Percentiles rank a stretch among this genome's conserved stretches.
Evolutionary conservation across 2,888 invertebrate species (phyloP).

Genomic region (Drosophila austrosaltans): DNA sequence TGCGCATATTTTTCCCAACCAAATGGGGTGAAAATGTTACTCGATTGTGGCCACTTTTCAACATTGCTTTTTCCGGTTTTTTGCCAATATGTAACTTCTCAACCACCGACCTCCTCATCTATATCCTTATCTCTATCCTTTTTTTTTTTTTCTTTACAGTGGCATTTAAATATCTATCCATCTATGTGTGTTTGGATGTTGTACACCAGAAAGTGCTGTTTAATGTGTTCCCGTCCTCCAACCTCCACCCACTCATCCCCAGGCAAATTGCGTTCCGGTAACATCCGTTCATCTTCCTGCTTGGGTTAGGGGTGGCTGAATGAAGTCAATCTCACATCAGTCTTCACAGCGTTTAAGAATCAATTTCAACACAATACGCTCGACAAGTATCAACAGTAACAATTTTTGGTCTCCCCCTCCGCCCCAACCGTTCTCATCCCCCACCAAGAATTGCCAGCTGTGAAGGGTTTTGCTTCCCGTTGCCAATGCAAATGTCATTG

Average conservation of each 20-base stretch:
- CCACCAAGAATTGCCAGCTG: conserved; percentile 11
- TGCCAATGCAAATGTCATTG: conserved; percentile 51
- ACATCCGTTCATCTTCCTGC: conserved; percentile 40
- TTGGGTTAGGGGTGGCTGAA: conserved; percentile 12
- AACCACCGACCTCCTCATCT: not conserved
- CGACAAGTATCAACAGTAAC: conserved; percentile 53
- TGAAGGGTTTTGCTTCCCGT: conserved; percentile 27
- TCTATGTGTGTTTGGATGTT: not conserved
- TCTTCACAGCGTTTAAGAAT: conserved; percentile 75
- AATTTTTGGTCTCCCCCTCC: conserved; percentile 15
- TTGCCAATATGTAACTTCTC: no score
- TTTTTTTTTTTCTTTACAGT: conserved; percentile 50
- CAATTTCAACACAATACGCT: conserved; percentile 68
- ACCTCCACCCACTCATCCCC: conserved; percentile 13
- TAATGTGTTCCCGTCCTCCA: conserved; percentile 52
- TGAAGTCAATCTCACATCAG: conserved; percentile 68
- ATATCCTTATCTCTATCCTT: conserved; percentile 42
- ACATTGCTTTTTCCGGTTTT: conserved; percentile 13
- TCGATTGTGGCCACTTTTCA: conserved; percentile 6
- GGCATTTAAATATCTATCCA: conserved; percentile 57
- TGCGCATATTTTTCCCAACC: conserved; percentile 36
- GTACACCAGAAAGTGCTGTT: conserved; percentile 59
- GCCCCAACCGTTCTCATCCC: not conserved
- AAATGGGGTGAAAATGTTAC: conserved; percentile 6
- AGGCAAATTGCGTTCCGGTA: conserved; percentile 31